phyloP scores from a whole-genome alignment of 1,140 invertebrate species.

The Limonius californicus region DNA sequence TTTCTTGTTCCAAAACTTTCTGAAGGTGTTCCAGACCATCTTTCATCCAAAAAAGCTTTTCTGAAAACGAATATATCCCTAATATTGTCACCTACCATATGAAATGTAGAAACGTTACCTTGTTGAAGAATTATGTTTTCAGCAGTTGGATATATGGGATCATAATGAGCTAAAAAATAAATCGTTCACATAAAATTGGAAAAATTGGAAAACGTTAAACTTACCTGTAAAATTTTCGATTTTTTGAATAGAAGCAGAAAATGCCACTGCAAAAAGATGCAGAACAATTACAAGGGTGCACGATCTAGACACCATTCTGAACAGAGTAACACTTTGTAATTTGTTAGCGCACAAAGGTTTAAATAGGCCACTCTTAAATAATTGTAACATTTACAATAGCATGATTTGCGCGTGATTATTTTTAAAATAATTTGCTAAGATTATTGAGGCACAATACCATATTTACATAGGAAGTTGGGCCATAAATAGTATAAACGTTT shows the following conservation, averaged over 20 bases:
- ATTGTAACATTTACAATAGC: background rate
- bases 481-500: too few relatives aligned
- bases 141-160: background rate
- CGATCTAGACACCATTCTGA: background rate
- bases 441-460: background rate
- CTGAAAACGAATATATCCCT: background rate
- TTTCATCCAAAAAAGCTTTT: conserved; percentile 19
- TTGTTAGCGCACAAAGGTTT: background rate
- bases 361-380: background rate
- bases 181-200: background rate
- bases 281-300: background rate
- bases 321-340: background rate
- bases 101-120: too few relatives aligned
- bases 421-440: background rate
- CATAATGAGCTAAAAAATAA: background rate
- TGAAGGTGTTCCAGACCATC: conserved; percentile 13
- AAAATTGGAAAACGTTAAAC: background rate
- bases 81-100: too few relatives aligned
- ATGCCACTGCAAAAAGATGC: background rate
- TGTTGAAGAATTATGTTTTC: background rate
- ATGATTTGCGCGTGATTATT: background rate
- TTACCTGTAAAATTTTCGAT: background rate
- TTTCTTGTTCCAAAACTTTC: conserved; percentile 5
- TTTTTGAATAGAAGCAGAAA: background rate
- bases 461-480: too few relatives aligned